These are phyloP conservation scores for Ethmia dodecea DNA, from an alignment of 2,888 invertebrate genomes.

Conservation along the genomic window DNA sequence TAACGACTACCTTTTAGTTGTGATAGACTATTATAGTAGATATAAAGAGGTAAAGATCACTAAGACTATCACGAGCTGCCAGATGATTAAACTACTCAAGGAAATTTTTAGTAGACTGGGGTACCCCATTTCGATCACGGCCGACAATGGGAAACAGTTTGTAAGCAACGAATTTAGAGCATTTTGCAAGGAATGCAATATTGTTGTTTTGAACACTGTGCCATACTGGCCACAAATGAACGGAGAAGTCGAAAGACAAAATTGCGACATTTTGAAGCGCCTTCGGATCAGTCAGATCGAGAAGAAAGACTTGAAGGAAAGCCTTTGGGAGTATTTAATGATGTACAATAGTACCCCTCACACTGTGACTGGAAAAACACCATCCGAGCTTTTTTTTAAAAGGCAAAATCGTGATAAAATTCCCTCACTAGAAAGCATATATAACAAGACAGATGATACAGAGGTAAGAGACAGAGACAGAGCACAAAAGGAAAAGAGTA, in stretches of 20 bases:
- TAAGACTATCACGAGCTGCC: constrained; percentile 9
- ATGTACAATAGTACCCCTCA: constrained; percentile 8
- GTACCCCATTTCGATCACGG: constrained; percentile 18
- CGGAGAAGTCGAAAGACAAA: constrained; percentile 21
- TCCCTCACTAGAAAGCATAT: neutral
- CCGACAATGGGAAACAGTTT: constrained; percentile 25
- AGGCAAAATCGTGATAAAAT: constrained; percentile 20
- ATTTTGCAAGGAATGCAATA: constrained; percentile 19
- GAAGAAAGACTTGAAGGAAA: constrained; percentile 6
- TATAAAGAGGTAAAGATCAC: constrained; percentile 22
- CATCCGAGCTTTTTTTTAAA: constrained; percentile 3
- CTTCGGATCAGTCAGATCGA: constrained; percentile 6
- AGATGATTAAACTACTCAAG: constrained; percentile 20
- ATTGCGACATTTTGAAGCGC: neutral
- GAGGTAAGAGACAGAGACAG: constrained; percentile 21
- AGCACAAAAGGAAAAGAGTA: constrained; percentile 8
- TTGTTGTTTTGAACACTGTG: constrained; percentile 18
- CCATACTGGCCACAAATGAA: constrained; percentile 28
- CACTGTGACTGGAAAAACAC: constrained; percentile 3
- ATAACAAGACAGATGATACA: constrained; percentile 17
- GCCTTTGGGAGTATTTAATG: constrained; percentile 3
- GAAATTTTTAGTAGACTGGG: constrained; percentile 15
- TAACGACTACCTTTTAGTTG: constrained; percentile 17
- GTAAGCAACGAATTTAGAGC: constrained; percentile 20
- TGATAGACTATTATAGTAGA: constrained; percentile 23